phyloP scores from a whole-genome alignment of 2,888 invertebrate genomes.

The Aspidiotus rigidus region DNA sequence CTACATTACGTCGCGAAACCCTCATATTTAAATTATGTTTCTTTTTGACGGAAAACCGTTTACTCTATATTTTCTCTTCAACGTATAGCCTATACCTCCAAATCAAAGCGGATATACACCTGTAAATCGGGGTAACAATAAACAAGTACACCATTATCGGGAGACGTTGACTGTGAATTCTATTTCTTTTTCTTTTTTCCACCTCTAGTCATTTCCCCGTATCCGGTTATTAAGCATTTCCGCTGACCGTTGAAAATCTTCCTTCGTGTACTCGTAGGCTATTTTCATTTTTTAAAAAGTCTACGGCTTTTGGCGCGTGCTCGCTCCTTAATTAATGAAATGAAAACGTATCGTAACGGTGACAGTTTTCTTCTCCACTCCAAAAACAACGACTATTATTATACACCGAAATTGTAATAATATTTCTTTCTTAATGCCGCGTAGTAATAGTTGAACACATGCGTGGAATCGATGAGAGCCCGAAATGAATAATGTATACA shows the following conservation, averaged over 20 bases:
- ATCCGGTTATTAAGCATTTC: conserved; percentile 30
- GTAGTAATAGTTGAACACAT: too few species aligned
- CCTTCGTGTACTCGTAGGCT: neutral
- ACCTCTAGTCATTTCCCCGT: conserved; percentile 3
- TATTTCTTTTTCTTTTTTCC: neutral
- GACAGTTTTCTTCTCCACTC: too few species aligned
- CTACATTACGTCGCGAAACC: too few species aligned
- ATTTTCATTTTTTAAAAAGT: conserved; percentile 1
- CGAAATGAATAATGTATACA: too few species aligned
- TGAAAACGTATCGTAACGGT: too few species aligned
- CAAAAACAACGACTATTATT: too few species aligned
- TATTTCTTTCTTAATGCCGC: too few species aligned
- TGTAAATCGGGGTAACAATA: conserved; percentile 4
- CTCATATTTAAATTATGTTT: conserved; percentile 7
- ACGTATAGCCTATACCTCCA: too few species aligned
- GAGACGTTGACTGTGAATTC: too few species aligned
- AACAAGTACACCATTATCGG: too few species aligned
- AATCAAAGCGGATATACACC: conserved; percentile 30
- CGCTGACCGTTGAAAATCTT: conserved; percentile 28
- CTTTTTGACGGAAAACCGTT: conserved; percentile 4
- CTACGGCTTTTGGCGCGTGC: conserved; percentile 17
- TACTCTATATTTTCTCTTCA: neutral
- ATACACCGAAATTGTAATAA: too few species aligned
- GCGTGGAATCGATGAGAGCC: too few species aligned
- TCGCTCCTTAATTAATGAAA: conserved; percentile 2